Evolutionary conservation across 2,888 invertebrate species (phyloP).

Genomic region (Tenthredo distinguenda): DNA sequence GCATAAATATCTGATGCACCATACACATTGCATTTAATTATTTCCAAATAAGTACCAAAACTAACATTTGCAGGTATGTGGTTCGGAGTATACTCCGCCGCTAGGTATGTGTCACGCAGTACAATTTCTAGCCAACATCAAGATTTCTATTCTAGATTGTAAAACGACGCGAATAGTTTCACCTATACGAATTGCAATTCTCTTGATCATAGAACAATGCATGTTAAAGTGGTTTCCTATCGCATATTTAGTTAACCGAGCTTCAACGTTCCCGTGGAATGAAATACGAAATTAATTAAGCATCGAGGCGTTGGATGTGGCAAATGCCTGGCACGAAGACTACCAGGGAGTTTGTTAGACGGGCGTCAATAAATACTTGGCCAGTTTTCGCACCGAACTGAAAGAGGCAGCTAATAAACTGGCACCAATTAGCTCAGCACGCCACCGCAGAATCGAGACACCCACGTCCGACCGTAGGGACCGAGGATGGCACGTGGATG

Average conservation of each 20-base stretch:
- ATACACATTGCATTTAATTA: not conserved
- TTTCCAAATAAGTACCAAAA: not conserved
- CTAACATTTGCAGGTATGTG: conserved; percentile 6
- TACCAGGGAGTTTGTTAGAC: conserved; percentile 47
- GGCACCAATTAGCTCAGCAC: conserved; percentile 70
- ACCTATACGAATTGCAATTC: not conserved
- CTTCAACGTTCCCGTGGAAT: conserved; percentile 37
- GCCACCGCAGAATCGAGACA: conserved; percentile 16
- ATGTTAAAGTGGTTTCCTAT: not conserved
- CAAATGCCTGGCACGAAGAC: not conserved
- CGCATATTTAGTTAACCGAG: not conserved
- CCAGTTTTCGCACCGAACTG: conserved; percentile 67
- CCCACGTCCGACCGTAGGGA: not conserved
- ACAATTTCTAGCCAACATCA: not conserved
- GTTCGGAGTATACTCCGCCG: not conserved
- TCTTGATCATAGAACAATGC: not conserved
- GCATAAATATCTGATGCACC: conserved; percentile 2
- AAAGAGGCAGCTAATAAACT: conserved; percentile 75
- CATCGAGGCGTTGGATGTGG: conserved; percentile 59
- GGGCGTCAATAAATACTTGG: conserved; percentile 69
- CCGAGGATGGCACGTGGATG: not conserved
- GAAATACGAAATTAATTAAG: conserved; percentile 63
- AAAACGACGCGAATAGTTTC: not conserved
- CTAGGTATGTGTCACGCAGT: not conserved
- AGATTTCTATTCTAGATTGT: not conserved